Percentiles rank a stretch among this genome's conserved stretches.
These are phyloP conservation scores for Drosophila athabasca DNA, from an alignment of 1,140 invertebrate genomes.

Conservation along the genomic window DNA sequence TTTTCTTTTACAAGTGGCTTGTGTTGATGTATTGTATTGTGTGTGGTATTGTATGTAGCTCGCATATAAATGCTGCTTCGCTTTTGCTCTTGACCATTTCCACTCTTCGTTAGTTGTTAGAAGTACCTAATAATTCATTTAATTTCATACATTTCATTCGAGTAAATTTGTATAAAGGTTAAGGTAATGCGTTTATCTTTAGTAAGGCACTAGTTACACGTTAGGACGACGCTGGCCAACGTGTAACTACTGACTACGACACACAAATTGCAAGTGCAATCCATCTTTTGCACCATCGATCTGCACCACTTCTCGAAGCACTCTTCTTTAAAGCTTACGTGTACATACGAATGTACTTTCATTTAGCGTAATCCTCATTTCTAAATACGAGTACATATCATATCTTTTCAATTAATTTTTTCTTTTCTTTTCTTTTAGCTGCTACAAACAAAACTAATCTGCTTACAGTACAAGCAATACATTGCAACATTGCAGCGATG, in stretches of 20 bases:
- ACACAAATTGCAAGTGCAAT: constrained; percentile 43
- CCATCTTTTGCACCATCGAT: constrained; percentile 30
- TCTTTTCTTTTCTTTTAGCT: constrained; percentile 7
- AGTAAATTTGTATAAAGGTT: constrained; percentile 80
- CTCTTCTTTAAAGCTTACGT: constrained; percentile 71
- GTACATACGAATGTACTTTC: constrained; percentile 47
- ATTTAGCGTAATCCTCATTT: constrained; percentile 63
- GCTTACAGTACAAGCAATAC: constrained; percentile 35
- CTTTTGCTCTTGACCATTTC: constrained; percentile 24
- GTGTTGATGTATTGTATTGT: constrained; percentile 23
- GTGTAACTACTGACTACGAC: constrained; percentile 83
- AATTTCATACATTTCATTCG: constrained; percentile 48
- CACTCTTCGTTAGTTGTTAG: constrained; percentile 29
- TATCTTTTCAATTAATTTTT: too few species aligned
- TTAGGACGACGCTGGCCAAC: constrained; percentile 54
- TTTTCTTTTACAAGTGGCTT: constrained; percentile 2
- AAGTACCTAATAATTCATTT: constrained; percentile 6
- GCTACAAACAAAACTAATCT: not conserved
- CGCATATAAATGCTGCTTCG: constrained; percentile 22
- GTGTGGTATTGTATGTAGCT: constrained; percentile 35
- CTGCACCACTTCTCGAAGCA: constrained; percentile 48
- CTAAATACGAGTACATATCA: constrained; percentile 5
- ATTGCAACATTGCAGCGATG: constrained; percentile 23
- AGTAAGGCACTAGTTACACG: constrained; percentile 84
- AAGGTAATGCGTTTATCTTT: constrained; percentile 83